Percentiles rank a stretch among this genome's conserved stretches.
phyloP scores from a whole-genome alignment of 2,888 invertebrate genomes.

The Eristalinus aeneus region DNA sequence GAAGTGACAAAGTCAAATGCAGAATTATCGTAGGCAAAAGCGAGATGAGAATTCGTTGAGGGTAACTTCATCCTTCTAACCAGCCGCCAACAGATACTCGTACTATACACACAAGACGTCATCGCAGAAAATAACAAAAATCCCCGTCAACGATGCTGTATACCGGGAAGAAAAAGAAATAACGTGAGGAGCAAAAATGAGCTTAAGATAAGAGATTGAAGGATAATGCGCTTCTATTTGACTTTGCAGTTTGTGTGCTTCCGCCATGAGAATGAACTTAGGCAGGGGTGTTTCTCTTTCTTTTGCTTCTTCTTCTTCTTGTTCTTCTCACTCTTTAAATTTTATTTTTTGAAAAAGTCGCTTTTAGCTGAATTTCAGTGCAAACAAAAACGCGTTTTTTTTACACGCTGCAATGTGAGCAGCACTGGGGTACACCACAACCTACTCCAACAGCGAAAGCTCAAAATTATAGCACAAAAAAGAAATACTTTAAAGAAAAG shows the following conservation, averaged over 20 bases:
- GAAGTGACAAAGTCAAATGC: slow-evolving; percentile 61
- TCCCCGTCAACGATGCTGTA: slow-evolving; percentile 8
- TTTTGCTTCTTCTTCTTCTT: slow-evolving; percentile 2
- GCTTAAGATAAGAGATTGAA: slow-evolving; percentile 63
- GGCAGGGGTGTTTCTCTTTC: slow-evolving; percentile 33
- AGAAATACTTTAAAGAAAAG: slow-evolving; percentile 46
- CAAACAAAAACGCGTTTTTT: slow-evolving; percentile 15
- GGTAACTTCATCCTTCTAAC: not conserved
- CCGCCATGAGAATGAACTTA: slow-evolving; percentile 60
- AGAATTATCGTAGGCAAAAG: slow-evolving; percentile 49
- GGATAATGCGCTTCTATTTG: slow-evolving; percentile 67
- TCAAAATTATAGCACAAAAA: slow-evolving; percentile 11
- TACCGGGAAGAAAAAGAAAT: slow-evolving; percentile 27
- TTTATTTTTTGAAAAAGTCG: not conserved
- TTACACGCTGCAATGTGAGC: not conserved
- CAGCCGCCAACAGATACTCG: slow-evolving; percentile 11
- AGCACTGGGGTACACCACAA: not conserved
- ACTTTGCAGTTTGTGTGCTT: slow-evolving; percentile 69
- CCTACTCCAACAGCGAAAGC: not conserved
- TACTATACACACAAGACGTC: not conserved
- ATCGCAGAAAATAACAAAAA: slow-evolving; percentile 7
- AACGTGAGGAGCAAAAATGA: slow-evolving; percentile 53
- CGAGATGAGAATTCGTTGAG: slow-evolving; percentile 39
- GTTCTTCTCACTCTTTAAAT: slow-evolving; percentile 3
- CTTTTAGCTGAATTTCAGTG: slow-evolving; percentile 25